Conservation (phyloP, 2,113 vertebrate species). For the Sapayoa aenigma region DNA sequence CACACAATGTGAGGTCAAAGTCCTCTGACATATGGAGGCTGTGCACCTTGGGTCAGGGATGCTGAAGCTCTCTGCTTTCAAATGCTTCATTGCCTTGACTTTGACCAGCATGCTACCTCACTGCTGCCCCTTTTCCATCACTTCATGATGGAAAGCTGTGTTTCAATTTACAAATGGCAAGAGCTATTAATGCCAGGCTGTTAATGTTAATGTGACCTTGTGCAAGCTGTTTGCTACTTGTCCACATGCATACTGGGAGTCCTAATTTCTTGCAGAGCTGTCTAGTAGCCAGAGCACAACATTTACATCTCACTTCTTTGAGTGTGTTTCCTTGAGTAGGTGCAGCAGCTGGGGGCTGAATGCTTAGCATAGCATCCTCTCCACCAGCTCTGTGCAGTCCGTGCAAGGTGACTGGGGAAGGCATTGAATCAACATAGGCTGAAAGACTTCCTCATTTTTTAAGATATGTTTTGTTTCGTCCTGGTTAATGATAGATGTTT, state of each 20-base stretch:
- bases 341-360: background rate
- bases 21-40: background rate
- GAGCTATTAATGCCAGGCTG: background rate
- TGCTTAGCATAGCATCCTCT: background rate
- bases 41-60: background rate
- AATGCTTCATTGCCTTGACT: background rate
- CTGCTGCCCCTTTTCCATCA: background rate
- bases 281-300: background rate
- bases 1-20: accelerated
- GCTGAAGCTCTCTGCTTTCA: background rate
- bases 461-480: background rate
- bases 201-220: background rate
- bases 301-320: background rate
- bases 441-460: background rate
- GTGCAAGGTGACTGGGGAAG: background rate
- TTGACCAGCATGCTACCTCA: background rate
- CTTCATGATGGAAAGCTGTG: background rate
- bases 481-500: background rate
- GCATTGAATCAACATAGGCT: accelerated
- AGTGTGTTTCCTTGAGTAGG: background rate
- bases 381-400: background rate
- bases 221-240: background rate
- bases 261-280: background rate
- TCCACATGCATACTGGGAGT: background rate
- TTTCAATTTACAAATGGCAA: background rate